Conservation (phyloP, 1,140 invertebrate species). For the Bombus balteatus region DNA sequence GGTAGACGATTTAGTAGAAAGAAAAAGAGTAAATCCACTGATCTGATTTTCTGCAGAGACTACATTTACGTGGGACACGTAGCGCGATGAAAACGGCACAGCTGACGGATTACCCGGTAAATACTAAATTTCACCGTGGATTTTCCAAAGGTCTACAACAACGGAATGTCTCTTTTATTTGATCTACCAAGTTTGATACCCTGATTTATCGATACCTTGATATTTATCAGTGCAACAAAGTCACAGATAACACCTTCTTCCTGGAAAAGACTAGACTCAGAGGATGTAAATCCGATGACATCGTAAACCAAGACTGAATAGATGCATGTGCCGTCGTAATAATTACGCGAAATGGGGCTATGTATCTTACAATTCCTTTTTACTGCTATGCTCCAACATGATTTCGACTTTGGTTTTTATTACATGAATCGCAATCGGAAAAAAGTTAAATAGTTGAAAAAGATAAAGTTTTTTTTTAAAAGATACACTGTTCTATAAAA, state of each 20-base stretch:
- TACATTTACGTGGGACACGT: not conserved
- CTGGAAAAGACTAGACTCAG: not conserved
- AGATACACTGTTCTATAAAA: too few relatives aligned
- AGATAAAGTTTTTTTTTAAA: not conserved
- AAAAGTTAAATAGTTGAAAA: not conserved
- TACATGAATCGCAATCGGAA: too few relatives aligned
- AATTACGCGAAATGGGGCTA: not conserved
- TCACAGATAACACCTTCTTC: slow-evolving; percentile 4
- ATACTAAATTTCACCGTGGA: not conserved
- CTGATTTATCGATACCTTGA: not conserved
- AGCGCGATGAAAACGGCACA: not conserved
- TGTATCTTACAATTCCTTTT: not conserved
- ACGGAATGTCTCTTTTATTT: not conserved
- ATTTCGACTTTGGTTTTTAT: not conserved
- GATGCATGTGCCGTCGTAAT: not conserved
- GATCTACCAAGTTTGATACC: not conserved
- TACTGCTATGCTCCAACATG: not conserved
- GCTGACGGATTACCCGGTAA: slow-evolving; percentile 23
- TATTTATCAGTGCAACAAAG: not conserved
- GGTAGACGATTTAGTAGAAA: not conserved
- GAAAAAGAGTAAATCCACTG: slow-evolving; percentile 33
- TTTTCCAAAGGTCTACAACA: not conserved
- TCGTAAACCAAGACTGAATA: not conserved
- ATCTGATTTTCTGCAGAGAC: slow-evolving; percentile 27
- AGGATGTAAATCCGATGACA: slow-evolving; percentile 14